A percentile compares a stretch with the other conserved stretches of the same genome.
These are phyloP conservation scores for Copidosoma aretas DNA, from an alignment of 2,888 invertebrate species.

Conservation along the genomic window DNA sequence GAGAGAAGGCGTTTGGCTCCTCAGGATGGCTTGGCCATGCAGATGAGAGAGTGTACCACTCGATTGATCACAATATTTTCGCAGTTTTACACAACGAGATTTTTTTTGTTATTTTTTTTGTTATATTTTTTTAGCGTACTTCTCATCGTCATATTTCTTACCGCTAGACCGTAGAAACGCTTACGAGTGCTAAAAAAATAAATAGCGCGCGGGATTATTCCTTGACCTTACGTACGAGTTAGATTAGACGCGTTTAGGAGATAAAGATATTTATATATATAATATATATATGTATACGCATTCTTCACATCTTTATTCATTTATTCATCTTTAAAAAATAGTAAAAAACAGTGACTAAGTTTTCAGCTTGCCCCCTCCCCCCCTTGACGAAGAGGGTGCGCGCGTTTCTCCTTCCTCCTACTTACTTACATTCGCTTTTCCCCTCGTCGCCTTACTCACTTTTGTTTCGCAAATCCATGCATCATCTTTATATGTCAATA, in stretches of 20 bases:
- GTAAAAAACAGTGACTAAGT: conserved; percentile 62
- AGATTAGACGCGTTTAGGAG: conserved; percentile 54
- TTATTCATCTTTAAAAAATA: conserved; percentile 50
- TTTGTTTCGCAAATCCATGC: neutral
- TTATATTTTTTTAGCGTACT: neutral
- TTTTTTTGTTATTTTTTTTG: conserved; percentile 5
- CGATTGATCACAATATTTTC: conserved; percentile 23
- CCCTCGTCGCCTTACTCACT: neutral
- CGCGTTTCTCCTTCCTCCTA: neutral
- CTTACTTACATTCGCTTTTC: neutral
- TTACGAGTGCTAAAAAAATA: conserved; percentile 56
- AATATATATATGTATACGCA: conserved; percentile 7
- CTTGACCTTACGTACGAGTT: conserved; percentile 45
- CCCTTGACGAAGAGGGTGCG: neutral
- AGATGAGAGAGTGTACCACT: conserved; percentile 14
- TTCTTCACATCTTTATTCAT: conserved; percentile 24
- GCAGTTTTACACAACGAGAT: conserved; percentile 2
- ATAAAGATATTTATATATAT: conserved; percentile 41
- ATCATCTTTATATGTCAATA: neutral
- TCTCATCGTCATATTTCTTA: neutral
- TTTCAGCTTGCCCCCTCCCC: conserved; percentile 47
- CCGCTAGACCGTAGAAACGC: conserved; percentile 36
- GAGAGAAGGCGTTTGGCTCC: conserved; percentile 4
- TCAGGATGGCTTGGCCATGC: conserved; percentile 17
- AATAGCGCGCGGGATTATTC: conserved; percentile 48